Evolutionary conservation across 1,140 invertebrate species (phyloP).

Genomic region (Pissodes strobi): DNA sequence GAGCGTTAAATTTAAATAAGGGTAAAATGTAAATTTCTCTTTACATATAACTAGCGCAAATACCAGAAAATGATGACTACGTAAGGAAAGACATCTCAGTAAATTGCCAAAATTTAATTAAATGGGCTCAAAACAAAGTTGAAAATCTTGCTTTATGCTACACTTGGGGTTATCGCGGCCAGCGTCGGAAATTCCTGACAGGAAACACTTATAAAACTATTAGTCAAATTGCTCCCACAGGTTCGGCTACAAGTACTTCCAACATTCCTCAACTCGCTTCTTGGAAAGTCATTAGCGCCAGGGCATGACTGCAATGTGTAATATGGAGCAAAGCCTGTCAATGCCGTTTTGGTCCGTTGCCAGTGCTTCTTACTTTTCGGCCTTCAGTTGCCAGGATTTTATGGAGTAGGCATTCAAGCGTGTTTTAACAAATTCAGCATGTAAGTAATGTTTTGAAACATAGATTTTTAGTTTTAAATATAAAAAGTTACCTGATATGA

Average conservation of each 20-base stretch:
- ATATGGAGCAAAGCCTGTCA: constrained; percentile 23
- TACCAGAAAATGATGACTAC: too few species aligned
- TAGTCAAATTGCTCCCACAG: constrained; percentile 37
- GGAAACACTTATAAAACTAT: constrained; percentile 40
- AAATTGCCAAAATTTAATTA: constrained; percentile 9
- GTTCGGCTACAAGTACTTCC: constrained; percentile 29
- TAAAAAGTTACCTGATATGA: too few species aligned
- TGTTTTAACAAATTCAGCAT: too few species aligned
- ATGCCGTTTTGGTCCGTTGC: constrained; percentile 18
- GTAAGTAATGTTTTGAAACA: too few species aligned
- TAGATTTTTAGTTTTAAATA: too few species aligned
- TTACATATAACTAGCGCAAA: too few species aligned
- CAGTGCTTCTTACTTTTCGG: background rate
- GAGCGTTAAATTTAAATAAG: too few species aligned
- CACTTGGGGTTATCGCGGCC: constrained; percentile 20
- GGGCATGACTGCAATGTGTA: constrained; percentile 30
- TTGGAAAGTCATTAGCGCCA: constrained; percentile 32
- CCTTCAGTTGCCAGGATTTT: background rate
- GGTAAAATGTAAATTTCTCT: too few species aligned
- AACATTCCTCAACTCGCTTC: constrained; percentile 32
- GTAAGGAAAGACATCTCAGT: background rate
- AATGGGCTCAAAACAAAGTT: constrained; percentile 9
- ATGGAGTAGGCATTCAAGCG: too few species aligned
- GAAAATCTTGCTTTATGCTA: constrained; percentile 16
- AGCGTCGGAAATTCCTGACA: constrained; percentile 33